phyloP scores from a whole-genome alignment of 2,113 vertebrate species.

The Anser cygnoides region DNA sequence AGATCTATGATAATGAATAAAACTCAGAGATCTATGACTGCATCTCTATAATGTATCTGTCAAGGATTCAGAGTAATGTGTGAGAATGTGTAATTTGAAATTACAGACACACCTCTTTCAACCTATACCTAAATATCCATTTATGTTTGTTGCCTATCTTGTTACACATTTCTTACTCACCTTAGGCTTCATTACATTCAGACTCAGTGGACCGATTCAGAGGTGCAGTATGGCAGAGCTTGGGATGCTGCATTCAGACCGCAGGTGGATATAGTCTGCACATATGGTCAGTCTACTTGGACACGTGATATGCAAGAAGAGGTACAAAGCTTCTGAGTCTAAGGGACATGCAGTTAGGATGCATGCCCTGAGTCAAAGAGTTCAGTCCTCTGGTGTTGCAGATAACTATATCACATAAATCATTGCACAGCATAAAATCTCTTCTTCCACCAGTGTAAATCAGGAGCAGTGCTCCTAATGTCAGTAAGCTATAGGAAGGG shows the following conservation, averaged over 20 bases:
- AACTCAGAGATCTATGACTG: not conserved
- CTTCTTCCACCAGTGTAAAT: not conserved
- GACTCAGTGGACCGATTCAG: not conserved
- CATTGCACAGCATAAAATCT: not conserved
- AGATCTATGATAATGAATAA: not conserved
- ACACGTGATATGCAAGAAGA: not conserved
- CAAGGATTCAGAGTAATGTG: not conserved
- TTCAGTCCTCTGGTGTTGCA: not conserved
- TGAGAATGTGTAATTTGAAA: not conserved
- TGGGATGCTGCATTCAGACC: not conserved
- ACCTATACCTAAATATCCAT: not conserved
- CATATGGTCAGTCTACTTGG: not conserved
- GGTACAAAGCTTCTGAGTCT: not conserved
- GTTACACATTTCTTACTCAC: not conserved
- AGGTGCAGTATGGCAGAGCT: not conserved
- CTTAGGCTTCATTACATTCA: not conserved
- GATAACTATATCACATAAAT: not conserved
- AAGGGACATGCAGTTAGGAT: not conserved
- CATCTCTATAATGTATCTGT: not conserved
- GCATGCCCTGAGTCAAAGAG: not conserved
- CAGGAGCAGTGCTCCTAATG: not conserved
- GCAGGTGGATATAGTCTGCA: not conserved
- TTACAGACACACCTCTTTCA: not conserved
- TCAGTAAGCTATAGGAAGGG: not conserved
- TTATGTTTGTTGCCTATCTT: not conserved